Base-by-base conservation (phyloP, 2,113 vertebrate genomes). In the Bagarius yarrelli region DNA sequence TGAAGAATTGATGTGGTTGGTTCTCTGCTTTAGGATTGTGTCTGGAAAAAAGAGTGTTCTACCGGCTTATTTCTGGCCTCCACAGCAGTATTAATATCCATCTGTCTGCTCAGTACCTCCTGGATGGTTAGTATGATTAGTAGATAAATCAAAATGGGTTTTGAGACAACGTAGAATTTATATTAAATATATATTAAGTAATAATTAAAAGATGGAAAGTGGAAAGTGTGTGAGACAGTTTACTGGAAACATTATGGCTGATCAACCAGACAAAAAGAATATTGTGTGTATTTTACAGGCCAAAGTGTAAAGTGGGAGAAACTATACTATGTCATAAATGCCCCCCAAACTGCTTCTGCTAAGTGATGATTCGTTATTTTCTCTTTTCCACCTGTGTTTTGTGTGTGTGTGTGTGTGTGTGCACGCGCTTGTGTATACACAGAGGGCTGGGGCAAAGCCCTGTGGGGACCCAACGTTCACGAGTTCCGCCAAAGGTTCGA, bases 71-170 rank as follows among this genome's bases (percentile, higher is more conserved):
- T 89, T 99, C 97, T 0, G 97, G 97, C 85, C 96, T 99, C 83
- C 97, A 99, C 85, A 95, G 94, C 90, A 99, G 97, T 91, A 99
- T 99, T 91, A 99, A 98, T 87, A 93, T 99, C 88, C 97, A 99
- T 88, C 93, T 99, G 16, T 95, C 95, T 79, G 95, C 96, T 21
- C 91, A 96, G 86, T 95, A 96, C 85, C 95, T 99, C 87, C 91
- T 96, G 82, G 96, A 98, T 88, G 97, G 97, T 98, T 94, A 85
- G 86, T 52, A 9, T 34, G 1, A 34, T 32, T 32, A 27, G 60
- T 63, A 12, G 13, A 40, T 40, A n/a, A n/a, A n/a, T n/a, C n/a
- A n/a, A n/a, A n/a, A n/a, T n/a, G n/a, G n/a, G n/a, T n/a, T n/a
- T n/a, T n/a, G n/a, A n/a, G n/a, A n/a, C n/a, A n/a, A n/a, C n/a